A percentile compares a stretch with the other conserved stretches of the same genome.
These are phyloP conservation scores for Theretra japonica DNA, from an alignment of 2,888 invertebrate genomes.

Conservation along the genomic window DNA sequence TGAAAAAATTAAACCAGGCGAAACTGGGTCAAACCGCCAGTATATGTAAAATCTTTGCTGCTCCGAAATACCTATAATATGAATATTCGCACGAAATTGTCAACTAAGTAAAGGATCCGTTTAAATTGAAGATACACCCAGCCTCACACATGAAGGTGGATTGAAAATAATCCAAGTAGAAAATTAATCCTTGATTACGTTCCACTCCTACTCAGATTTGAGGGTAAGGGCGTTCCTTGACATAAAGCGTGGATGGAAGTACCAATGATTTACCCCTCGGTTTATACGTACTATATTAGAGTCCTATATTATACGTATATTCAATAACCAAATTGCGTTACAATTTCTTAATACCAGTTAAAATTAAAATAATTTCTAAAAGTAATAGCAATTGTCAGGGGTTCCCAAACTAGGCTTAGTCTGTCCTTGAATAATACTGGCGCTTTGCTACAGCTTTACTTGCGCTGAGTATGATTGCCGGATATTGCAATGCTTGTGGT, in stretches of 20 bases:
- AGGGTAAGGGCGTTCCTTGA: constrained; percentile 52
- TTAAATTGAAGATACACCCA: constrained; percentile 75
- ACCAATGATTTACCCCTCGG: too few species aligned
- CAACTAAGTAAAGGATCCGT: constrained; percentile 61
- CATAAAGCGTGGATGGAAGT: constrained; percentile 45
- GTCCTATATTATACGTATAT: too few species aligned
- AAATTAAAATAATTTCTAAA: too few species aligned
- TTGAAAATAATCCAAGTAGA: constrained; percentile 84
- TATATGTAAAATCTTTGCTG: not conserved
- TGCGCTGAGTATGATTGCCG: too few species aligned
- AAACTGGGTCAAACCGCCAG: not conserved
- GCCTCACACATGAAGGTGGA: constrained; percentile 75
- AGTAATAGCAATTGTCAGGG: too few species aligned
- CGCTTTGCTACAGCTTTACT: too few species aligned
- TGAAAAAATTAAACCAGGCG: not conserved
- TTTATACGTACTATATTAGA: too few species aligned
- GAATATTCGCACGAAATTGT: constrained; percentile 57
- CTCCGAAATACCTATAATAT: constrained; percentile 36
- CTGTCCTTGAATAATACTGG: too few species aligned
- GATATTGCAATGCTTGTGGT: too few species aligned
- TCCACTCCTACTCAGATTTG: constrained; percentile 65
- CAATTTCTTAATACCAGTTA: too few species aligned
- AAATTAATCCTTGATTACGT: constrained; percentile 84
- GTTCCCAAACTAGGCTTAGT: too few species aligned
- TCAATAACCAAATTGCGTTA: too few species aligned